A percentile compares a stretch with the other conserved stretches of the same genome.
phyloP scores from a whole-genome alignment of 2,113 vertebrate species.

The Thunnus maccoyii region DNA sequence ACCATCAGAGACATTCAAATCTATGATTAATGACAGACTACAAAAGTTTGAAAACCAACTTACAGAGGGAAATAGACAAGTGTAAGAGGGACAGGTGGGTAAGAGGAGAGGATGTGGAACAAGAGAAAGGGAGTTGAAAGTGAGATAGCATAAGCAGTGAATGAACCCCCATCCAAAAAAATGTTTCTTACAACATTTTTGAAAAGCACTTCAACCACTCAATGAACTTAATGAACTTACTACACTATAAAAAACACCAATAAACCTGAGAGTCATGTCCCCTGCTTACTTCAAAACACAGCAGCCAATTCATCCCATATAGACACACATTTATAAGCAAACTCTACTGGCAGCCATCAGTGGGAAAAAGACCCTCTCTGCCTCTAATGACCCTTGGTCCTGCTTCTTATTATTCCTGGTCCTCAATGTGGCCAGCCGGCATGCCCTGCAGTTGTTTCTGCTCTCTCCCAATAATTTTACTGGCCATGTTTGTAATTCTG shows the following conservation, averaged over 20 bases:
- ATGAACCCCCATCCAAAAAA: background rate
- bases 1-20: background rate
- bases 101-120: background rate
- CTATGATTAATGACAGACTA: too few relatives aligned
- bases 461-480: too few relatives aligned
- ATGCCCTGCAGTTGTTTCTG: background rate
- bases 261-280: too few relatives aligned
- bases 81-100: background rate
- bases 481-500: too few relatives aligned
- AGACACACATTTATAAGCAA: background rate
- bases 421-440: slow-evolving; percentile 40
- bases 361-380: slow-evolving; percentile 14
- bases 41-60: too few relatives aligned
- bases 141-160: background rate
- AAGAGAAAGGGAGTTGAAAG: background rate
- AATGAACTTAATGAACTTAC: background rate
- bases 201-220: background rate
- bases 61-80: background rate
- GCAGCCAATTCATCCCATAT: background rate
- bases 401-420: slow-evolving; percentile 57
- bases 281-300: background rate
- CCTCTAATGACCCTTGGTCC: slow-evolving; percentile 29
- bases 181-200: background rate
- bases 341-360: background rate
- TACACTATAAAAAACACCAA: background rate